Base-by-base conservation (phyloP, 2,888 invertebrate genomes). In the Pycnomerus fuliginosus region DNA sequence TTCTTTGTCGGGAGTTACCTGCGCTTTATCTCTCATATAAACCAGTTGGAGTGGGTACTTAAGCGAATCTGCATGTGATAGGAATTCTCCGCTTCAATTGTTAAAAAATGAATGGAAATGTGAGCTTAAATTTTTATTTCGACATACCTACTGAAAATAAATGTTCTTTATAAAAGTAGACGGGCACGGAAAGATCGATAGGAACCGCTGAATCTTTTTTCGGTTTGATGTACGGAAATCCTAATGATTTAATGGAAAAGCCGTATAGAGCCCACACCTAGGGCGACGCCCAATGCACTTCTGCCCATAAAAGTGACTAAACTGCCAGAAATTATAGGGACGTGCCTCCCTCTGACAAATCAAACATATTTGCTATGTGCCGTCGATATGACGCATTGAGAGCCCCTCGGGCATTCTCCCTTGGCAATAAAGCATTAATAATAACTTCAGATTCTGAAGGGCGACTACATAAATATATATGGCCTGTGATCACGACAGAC, bases 351-450 rank as follows among this genome's bases (percentile, higher is more conserved):
- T 35, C 35, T 33, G 33, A 34, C 39, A 44, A 44, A 44, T 44
- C 34, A 44, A 44, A 39, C 39, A 34, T 44, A 44, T 44, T 44
- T 39, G 29, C 44, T 39, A 24, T 38, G 38, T 39, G 44, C 29
- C 39, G 38, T 34, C 33, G 34, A 44, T 44, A 44, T 50, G 50
- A 50, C 50, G 47, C 50, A 50, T 44, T 43, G 46, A 36, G 24
- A 28, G 20, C 35, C 50, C 34, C 31, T 10, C 35, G 44, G 36
- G 28, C 31, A 10, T 33, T 39, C 39, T 44, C 31, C 44, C 42
- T 38, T 22, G 33, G 38, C 44, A 47, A 34, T 42, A 50, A 44
- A 30, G 35, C 48, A 49, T 43, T 49, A 36, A 42, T 35, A 42
- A 42, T 35, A 42, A 42, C 29, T 35, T 28, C 22, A 34, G 17